A percentile compares a stretch with the other conserved stretches of the same genome.
Conservation (phyloP, 2,797 vertebrate genomes). For the Onychomys torridus region DNA sequence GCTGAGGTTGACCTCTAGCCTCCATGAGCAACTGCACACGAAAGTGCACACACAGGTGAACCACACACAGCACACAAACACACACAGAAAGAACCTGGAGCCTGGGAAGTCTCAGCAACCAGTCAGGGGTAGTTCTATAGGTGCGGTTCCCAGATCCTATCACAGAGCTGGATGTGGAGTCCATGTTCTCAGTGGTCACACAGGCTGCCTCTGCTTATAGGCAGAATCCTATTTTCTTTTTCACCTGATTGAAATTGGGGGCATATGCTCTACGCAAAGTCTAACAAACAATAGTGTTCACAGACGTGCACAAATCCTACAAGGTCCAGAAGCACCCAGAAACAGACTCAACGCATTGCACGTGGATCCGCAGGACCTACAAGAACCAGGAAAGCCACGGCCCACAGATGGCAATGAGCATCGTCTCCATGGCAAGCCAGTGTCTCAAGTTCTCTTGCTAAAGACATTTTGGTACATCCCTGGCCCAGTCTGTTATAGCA, state of each 20-base stretch:
- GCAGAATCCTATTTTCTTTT: background rate
- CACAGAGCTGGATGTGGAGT: rapidly evolving
- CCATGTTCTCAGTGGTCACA: background rate
- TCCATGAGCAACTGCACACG: no score
- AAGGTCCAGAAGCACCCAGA: background rate
- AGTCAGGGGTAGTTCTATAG: no score
- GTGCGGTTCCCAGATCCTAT: no score
- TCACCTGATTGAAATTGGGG: background rate
- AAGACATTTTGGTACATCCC: background rate
- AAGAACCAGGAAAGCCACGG: background rate
- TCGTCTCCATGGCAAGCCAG: background rate
- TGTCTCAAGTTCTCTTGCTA: background rate
- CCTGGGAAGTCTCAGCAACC: background rate
- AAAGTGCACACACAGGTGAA: background rate
- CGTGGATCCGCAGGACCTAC: background rate
- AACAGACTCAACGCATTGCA: no score
- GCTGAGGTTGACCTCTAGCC: no score
- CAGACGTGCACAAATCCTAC: background rate
- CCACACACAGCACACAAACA: no score
- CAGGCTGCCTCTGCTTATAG: background rate
- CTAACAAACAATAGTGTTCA: background rate
- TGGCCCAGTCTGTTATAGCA: background rate
- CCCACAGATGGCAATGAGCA: background rate
- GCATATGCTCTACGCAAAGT: background rate
- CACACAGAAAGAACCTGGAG: background rate